These are phyloP conservation scores for Tenebrio molitor DNA, from an alignment of 1,140 invertebrate species.

Conservation along the genomic window DNA sequence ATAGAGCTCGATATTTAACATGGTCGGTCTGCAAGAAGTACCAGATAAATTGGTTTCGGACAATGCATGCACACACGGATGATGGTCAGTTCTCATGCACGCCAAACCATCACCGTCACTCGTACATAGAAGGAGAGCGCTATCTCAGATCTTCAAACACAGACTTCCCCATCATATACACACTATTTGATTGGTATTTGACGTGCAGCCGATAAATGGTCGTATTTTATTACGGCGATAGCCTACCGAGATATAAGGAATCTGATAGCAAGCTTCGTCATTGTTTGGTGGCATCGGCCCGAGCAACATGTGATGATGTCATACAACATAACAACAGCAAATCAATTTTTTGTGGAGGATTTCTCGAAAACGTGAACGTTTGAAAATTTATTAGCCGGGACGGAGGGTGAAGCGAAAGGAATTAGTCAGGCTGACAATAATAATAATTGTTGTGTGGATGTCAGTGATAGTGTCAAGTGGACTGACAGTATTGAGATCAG, in stretches of 20 bases:
- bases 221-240: slow-evolving; percentile 54
- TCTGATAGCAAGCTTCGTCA: slow-evolving; percentile 28
- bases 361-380: slow-evolving; percentile 7
- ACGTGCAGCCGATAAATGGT: slow-evolving; percentile 53
- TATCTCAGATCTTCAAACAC: slow-evolving; percentile 52
- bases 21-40: slow-evolving; percentile 26
- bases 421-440: no score
- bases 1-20: slow-evolving; percentile 43
- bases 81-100: slow-evolving; percentile 32
- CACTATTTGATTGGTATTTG: slow-evolving; percentile 56
- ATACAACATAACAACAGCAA: slow-evolving; percentile 5
- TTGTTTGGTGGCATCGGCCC: slow-evolving; percentile 22
- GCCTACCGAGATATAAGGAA: slow-evolving; percentile 34
- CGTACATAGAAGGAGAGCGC: background rate
- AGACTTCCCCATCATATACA: slow-evolving; percentile 48
- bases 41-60: slow-evolving; percentile 48
- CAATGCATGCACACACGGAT: slow-evolving; percentile 38
- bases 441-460: no score
- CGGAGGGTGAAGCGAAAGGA: background rate
- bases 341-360: background rate
- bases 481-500: no score
- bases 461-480: background rate
- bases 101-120: background rate
- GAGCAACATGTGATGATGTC: slow-evolving; percentile 29
- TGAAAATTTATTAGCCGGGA: background rate